A percentile compares a stretch with the other conserved stretches of the same genome.
These are phyloP conservation scores for Danio albolineatus DNA, from an alignment of 2,797 vertebrate species.

Conservation along the genomic window DNA sequence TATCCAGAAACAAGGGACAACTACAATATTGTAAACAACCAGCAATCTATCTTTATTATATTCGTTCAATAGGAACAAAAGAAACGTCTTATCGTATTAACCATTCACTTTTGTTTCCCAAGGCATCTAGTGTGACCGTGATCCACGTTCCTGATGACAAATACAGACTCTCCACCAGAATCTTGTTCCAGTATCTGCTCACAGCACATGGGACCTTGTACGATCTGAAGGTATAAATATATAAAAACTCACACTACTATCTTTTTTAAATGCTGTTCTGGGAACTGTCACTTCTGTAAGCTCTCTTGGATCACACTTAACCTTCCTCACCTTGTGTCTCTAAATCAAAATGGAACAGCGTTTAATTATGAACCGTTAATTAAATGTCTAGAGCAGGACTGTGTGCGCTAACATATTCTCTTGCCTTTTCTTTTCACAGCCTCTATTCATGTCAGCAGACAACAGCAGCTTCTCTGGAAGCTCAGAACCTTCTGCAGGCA, in stretches of 20 bases:
- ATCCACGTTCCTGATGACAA: constrained; percentile 91
- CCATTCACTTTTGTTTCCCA: constrained; percentile 1
- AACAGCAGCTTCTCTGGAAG: constrained; percentile 42
- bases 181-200: constrained; percentile 92
- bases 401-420: neutral
- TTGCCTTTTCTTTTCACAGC: constrained; percentile 79
- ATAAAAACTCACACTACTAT: neutral
- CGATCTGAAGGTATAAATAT: constrained; percentile 87
- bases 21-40: constrained; percentile 89
- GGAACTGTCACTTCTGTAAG: constrained; percentile 6
- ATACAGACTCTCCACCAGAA: constrained; percentile 85
- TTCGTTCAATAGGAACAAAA: neutral
- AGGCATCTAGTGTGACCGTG: constrained; percentile 90
- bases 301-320: neutral
- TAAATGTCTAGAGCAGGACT: neutral
- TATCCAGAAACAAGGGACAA: constrained; percentile 80
- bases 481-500: constrained; percentile 13
- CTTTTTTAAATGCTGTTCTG: constrained; percentile 21
- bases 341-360: neutral
- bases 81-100: neutral
- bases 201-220: constrained; percentile 89
- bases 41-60: neutral
- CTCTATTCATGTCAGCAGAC: constrained; percentile 95
- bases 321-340: neutral
- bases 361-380: neutral